Evolutionary conservation across 2,113 vertebrate species (phyloP), one percentile per base, ranked within the genome.

Genomic region (Accipiter virgatus): DNA sequence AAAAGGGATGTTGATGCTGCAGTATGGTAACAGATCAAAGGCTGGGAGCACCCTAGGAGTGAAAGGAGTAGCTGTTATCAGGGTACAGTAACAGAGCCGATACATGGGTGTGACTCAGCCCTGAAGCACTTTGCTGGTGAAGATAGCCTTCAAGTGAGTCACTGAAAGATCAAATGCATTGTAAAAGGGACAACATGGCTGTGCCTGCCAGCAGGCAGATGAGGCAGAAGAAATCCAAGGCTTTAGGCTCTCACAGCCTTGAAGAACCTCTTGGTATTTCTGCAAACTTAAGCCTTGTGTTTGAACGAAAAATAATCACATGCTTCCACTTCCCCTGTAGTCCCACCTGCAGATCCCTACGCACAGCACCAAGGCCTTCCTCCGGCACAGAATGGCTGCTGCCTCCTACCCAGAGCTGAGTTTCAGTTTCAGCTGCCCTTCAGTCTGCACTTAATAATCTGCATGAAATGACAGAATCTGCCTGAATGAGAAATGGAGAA

Each of bases 171-270:
- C 77, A 79, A 87, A 75, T 34, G 50, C 86, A 47, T 34, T 29
- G 17, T 25, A 77, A 93, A 77, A 92, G 77, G 65, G 93, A 93
- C 81, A 93, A 27, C 61, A 62, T 1, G 53, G 84, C 62, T 89
- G 31, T 43, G 32, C 5, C 1, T 88, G 97, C 79, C 96, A 96
- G 78, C 58, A 65, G 87, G 61, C 47, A 82, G 70, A 56, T 16
- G 40, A 95, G 80, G 86, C 65, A 85, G 68, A 23, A 95, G 70
- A 80, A 96, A 96, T 85, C 34, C 70, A 72, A 85, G 70, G 88
- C 86, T 93, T 89, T 53, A 93, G 91, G 94, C 81, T 93, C 74
- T 95, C 86, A 53, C 16, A 61, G 67, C 83, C 88, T 81, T 68
- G 56, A 89, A 79, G 77, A 85, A 79, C 43, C 34, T 80, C 79